Percentiles rank a stretch among this genome's conserved stretches.
Evolutionary conservation across 2,797 vertebrate genomes (phyloP).

Genomic region (Falco novaeseelandiae): DNA sequence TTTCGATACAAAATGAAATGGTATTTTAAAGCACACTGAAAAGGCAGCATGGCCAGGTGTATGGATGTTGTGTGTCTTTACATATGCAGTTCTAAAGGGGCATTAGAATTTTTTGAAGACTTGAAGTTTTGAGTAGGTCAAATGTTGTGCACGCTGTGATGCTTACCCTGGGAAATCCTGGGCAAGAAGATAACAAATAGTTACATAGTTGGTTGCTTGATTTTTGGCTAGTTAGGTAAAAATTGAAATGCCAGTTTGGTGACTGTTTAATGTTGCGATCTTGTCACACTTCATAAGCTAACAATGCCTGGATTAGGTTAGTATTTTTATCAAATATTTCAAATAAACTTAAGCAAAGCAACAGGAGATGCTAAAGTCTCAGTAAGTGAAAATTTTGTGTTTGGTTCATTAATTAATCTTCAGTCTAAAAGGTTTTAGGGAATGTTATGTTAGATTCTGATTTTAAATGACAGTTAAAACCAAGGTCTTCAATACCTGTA

Average conservation of each 20-base stretch:
- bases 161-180: background rate
- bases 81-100: background rate
- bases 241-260: background rate
- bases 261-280: background rate
- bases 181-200: background rate
- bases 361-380: background rate
- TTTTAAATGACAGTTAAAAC: slow-evolving; percentile 43
- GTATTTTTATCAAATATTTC: background rate
- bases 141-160: background rate
- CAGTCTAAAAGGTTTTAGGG: background rate
- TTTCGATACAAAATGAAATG: slow-evolving; percentile 26
- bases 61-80: background rate
- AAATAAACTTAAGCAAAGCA: background rate
- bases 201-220: background rate
- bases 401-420: slow-evolving; percentile 1
- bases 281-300: background rate
- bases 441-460: background rate
- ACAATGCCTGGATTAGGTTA: background rate
- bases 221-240: slow-evolving; percentile 13
- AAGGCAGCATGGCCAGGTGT: background rate
- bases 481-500: slow-evolving; percentile 31
- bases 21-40: background rate
- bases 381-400: background rate
- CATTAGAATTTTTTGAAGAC: background rate
- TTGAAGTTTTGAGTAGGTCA: background rate